These are phyloP conservation scores for Rhinoderma darwinii DNA, from an alignment of 2,113 vertebrate genomes.

Conservation along the genomic window DNA sequence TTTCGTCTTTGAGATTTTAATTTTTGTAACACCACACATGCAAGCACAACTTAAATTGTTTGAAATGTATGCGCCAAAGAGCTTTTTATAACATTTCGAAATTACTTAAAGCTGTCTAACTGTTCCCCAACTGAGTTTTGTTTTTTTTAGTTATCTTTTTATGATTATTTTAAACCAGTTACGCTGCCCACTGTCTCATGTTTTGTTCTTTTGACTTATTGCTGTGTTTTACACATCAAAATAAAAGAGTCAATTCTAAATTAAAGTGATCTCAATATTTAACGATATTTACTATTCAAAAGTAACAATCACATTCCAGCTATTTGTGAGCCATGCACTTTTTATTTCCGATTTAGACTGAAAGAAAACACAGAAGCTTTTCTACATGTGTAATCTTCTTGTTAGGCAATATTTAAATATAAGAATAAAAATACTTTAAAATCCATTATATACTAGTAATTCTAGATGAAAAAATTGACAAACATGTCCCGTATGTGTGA, in stretches of 20 bases:
- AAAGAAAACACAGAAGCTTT: no score
- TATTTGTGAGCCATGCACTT: not conserved
- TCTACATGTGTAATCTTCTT: no score
- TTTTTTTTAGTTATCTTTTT: not conserved
- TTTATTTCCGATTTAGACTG: no score
- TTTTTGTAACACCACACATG: not conserved
- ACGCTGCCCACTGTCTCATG: not conserved
- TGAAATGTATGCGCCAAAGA: conserved; percentile 31
- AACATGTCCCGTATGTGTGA: no score
- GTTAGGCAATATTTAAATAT: no score
- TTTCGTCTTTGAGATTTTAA: conserved; percentile 19
- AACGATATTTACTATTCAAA: not conserved
- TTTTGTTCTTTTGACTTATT: not conserved
- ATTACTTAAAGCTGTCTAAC: not conserved
- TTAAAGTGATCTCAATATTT: not conserved
- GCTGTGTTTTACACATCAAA: not conserved
- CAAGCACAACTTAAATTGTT: conserved; percentile 49
- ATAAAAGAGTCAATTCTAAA: not conserved
- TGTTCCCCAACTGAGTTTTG: not conserved
- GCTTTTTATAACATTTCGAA: conserved; percentile 4
- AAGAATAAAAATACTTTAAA: no score
- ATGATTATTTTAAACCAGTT: not conserved
- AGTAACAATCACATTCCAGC: not conserved
- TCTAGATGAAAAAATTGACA: not conserved
- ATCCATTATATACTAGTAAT: no score